Base-by-base conservation (phyloP, 1,140 invertebrate genomes). In the Berghia stephanieae region DNA sequence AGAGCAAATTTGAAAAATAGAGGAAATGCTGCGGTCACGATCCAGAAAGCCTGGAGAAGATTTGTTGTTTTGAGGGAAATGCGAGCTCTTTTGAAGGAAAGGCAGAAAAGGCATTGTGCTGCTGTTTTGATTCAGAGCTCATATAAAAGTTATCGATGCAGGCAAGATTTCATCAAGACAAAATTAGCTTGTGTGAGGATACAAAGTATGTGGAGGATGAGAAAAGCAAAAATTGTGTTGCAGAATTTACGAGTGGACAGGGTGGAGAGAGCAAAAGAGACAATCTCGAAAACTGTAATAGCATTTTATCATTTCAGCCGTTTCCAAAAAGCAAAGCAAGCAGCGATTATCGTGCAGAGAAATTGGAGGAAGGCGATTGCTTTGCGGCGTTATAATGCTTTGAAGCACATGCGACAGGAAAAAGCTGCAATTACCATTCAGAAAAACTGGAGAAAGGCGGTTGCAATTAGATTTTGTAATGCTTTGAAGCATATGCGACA, bases 331-430 rank as follows among this genome's bases (percentile, higher is more conserved):
- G 8, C 70, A 24, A 84, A 82, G 68, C 2, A 63, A n/a, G 79
- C 82, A 34, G 81, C 77, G 0, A 10, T 81, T 69, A 66, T 49
- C 21, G 60, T 86, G 42, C 87, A 88, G 69, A 67, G 16, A 38
- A 36, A 40, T 18, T 82, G 66, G 42, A 38, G 57, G 1, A 43
- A 42, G 21, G 74, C 71, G n/a, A 73, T 76, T 34, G 78, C 69
- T 13, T 57, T 18, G 36, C 75, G 84, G 18, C 82, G 84, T 66
- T 73, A 82, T 21, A 4, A 24, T 18, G 76, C 78, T 3, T 79
- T 82, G 60, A 74, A 79, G 13, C 77, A 38, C 31, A 18, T 79
- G 21, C 16, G 46, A 24, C 69, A 68, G 66, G 78, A 82, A 75
- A 4, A 68, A 18, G 79, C 80, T 16, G 67, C 79, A 2, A 66